Evolutionary conservation across 2,888 invertebrate species (phyloP).

Genomic region (Microctonus aethiopoides): DNA sequence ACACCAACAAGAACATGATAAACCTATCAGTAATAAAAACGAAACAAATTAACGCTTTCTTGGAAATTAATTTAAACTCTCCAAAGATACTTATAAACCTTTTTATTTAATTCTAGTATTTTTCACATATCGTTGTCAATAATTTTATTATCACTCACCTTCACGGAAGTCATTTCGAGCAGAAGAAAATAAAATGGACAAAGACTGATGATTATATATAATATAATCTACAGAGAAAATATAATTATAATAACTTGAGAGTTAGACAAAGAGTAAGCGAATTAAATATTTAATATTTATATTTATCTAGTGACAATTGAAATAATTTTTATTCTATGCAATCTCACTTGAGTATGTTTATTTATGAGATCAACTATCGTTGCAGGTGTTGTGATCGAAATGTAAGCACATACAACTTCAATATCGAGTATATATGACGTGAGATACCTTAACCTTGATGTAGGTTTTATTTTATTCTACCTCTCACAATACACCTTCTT

Average conservation of each 20-base stretch:
- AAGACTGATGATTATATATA: background rate
- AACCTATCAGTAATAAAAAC: slow-evolving; percentile 7
- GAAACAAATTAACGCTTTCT: background rate
- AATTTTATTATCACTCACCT: slow-evolving; percentile 45
- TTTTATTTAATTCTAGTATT: background rate
- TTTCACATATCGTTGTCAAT: background rate
- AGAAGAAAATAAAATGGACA: no score
- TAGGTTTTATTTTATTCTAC: slow-evolving; percentile 39
- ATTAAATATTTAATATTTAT: no score
- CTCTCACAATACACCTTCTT: slow-evolving; percentile 50
- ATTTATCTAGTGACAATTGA: slow-evolving; percentile 49
- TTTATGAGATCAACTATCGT: slow-evolving; percentile 45
- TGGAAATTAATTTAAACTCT: background rate
- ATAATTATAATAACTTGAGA: slow-evolving; percentile 43
- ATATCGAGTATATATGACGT: slow-evolving; percentile 41
- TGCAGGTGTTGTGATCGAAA: slow-evolving; percentile 26
- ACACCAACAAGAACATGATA: slow-evolving; percentile 38
- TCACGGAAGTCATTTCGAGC: slow-evolving; percentile 45
- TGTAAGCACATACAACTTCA: slow-evolving; percentile 28
- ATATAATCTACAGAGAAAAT: slow-evolving; percentile 33
- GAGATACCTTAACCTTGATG: slow-evolving; percentile 59
- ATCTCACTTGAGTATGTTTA: slow-evolving; percentile 51
- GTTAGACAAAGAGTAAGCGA: slow-evolving; percentile 54
- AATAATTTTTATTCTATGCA: slow-evolving; percentile 50
- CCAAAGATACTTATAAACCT: background rate